Base-by-base conservation (phyloP, 2,888 invertebrate species). In the Nowickia ferox region DNA sequence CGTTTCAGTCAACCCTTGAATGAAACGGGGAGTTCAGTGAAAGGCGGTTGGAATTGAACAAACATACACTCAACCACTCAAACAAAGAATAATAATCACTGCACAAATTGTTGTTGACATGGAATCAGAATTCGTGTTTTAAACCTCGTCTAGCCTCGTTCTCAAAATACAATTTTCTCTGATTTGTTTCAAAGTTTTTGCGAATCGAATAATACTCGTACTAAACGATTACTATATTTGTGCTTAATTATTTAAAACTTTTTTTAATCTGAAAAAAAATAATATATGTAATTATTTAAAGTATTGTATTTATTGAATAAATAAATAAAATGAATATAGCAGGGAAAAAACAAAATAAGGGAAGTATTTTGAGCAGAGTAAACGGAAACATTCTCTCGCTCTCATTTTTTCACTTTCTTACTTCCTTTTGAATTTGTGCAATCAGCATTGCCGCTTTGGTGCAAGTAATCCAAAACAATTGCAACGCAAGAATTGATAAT, bases 71-170 rank as follows among this genome's bases (percentile, higher is more conserved):
- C 30, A 30, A 6, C 51, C 10, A 57, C 40, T 57, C 38, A 19
- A 19, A 46, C 13, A 40, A 65, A 38, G 44, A 17, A 81, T 2
- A 44, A 42, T 66, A 86, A 79, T 80, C 83, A 61, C 75, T 2
- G 63, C 68, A 74, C 57, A 46, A 85, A 69, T 75, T 74, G 69
- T 48, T 81, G 71, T 78, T 86, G 63, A 82, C 82, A 83, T 82
- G 65, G 76, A 79, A 76, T 78, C 69, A 66, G 65, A 59, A 71
- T 61, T 83, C 85, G 82, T 79, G 59, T 78, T 61, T 48, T 9
- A 19, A 71, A 65, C 65, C 48, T 82, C 75, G 82, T 79, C 59
- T 71, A 86, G 79, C 79, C 78, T 82, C 78, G 82, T 83, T 85
- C 78, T 69, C 46, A 38, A 65, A 3, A 38, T 11, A 30, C 17